phyloP scores from a whole-genome alignment of 2,113 vertebrate genomes.

The Eulemur rufifrons region DNA sequence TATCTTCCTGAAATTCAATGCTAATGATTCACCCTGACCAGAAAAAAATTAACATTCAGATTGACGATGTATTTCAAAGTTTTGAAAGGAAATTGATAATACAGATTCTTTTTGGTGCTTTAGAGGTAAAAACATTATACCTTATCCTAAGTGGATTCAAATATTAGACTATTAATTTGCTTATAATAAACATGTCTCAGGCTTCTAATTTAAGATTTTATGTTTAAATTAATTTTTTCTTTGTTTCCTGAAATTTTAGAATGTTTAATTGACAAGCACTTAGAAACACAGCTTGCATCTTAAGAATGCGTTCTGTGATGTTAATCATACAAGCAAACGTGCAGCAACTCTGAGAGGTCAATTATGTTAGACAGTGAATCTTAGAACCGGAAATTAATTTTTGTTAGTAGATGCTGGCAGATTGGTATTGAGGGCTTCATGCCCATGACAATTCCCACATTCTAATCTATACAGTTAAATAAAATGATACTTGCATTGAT shows the following conservation, averaged over 20 bases:
- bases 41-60: constrained; percentile 49
- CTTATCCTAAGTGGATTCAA: not conserved
- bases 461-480: constrained; percentile 35
- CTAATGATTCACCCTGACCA: constrained; percentile 62
- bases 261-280: not conserved
- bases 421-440: not conserved
- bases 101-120: constrained; percentile 44
- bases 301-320: not conserved
- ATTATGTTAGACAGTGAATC: not conserved
- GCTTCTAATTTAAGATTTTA: constrained; percentile 26
- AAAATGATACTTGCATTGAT: constrained; percentile 47
- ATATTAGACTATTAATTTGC: not conserved
- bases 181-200: constrained; percentile 6
- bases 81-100: constrained; percentile 28
- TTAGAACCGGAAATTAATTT: not conserved
- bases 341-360: not conserved
- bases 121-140: constrained; percentile 33
- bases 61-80: not conserved
- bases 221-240: constrained; percentile 15
- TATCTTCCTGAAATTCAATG: not conserved
- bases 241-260: constrained; percentile 24
- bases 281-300: not conserved
- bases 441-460: not conserved
- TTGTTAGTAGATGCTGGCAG: constrained; percentile 17
- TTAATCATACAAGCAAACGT: not conserved